Conservation (phyloP, 2,888 invertebrate species). For the Calliscelio sp. region DNA sequence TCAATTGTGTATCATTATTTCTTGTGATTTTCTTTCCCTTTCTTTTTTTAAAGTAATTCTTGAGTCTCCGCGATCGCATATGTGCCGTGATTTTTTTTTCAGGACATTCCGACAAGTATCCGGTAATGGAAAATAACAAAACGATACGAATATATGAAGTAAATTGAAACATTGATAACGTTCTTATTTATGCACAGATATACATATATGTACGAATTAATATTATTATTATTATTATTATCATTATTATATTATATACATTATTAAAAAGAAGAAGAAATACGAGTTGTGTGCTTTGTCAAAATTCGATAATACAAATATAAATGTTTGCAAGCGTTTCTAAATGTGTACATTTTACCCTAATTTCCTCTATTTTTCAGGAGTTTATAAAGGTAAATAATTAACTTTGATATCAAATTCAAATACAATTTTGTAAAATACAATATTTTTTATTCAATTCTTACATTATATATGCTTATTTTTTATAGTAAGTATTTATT, state of each 20-base stretch:
- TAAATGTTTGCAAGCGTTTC: constrained; percentile 80
- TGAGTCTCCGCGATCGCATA: neutral
- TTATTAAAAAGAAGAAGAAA: constrained; percentile 54
- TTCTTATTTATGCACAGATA: constrained; percentile 76
- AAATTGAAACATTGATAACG: constrained; percentile 74
- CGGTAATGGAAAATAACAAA: constrained; percentile 36
- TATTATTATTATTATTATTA: constrained; percentile 50
- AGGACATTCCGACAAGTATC: constrained; percentile 54
- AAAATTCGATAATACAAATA: constrained; percentile 78
- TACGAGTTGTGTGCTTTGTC: constrained; percentile 80
- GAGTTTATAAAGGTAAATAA: too few species aligned
- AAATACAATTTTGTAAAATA: too few species aligned
- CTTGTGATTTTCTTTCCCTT: constrained; percentile 45
- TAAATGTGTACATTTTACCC: too few species aligned
- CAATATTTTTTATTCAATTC: too few species aligned
- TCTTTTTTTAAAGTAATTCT: too few species aligned
- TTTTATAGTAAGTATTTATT: too few species aligned
- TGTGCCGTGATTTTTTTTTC: constrained; percentile 30
- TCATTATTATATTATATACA: too few species aligned
- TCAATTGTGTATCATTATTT: constrained; percentile 52
- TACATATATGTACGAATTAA: constrained; percentile 71
- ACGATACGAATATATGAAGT: constrained; percentile 35
- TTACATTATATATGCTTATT: too few species aligned
- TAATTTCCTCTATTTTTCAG: too few species aligned
- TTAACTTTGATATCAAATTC: too few species aligned